Base-by-base conservation (phyloP, 1,140 invertebrate genomes). In the Hestina assimilis region DNA sequence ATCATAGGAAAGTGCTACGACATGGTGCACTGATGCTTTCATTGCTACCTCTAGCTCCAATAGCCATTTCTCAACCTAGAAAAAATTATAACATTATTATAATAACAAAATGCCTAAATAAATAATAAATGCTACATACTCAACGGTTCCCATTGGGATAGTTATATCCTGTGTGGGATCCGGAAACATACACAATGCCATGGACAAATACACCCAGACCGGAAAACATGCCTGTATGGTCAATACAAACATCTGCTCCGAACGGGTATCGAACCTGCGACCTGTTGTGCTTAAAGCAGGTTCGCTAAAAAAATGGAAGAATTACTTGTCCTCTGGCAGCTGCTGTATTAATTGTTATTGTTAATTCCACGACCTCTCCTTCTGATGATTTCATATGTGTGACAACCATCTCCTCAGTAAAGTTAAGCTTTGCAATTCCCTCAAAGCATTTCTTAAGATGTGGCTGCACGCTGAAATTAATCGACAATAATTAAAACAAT, bases 371-470 rank as follows among this genome's bases (percentile, higher is more conserved):
- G 20, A 93, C 88, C 89, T 99, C 98, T 14, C 92, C 94, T 82
- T 98, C 96, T 50, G 93, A 94, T 3, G 97, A 98, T 74, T 92
- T 94, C 93, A 99, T 98, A 26, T 94, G 92, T 0, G 94, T 97
- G 1, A 98, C 95, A 56, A 98, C 96, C 72, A 97, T 87, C 4
- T 93, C 92, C 54, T 95, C 94, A 0, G 95, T 97, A 77, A 99
- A 99, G 17, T 91, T 92, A 4, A 99, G 83, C 58, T 91, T 94
- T 3, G 94, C 94, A 59, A 99, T 98, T 19, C 97, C 96, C 87
- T 97, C 95, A 87, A 98, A 99, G 82, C 97, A 98, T 77, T 99
- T 99, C 90, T 98, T 98, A 45, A 99, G 89, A 91, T 99, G 97
- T n/a, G 96, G 97, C 79, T 99, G 97, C n/a, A 99, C 84, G 12